These are phyloP conservation scores for Scaptomyza caliginosa DNA, from an alignment of 2,888 invertebrate genomes.

Conservation along the genomic window DNA sequence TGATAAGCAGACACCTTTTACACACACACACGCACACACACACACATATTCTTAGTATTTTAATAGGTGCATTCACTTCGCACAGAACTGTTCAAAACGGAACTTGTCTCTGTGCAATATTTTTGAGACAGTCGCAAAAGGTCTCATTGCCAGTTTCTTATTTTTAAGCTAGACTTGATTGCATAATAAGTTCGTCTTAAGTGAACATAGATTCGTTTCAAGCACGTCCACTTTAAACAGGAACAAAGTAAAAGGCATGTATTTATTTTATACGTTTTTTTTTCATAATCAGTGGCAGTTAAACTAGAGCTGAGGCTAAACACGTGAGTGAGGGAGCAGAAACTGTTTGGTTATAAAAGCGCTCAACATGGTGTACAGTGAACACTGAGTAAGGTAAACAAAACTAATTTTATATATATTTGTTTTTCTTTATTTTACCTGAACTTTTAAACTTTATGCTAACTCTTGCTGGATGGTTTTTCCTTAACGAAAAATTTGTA, in stretches of 20 bases:
- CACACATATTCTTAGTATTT: not conserved
- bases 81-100: slow-evolving; percentile 23
- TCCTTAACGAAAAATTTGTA: too few species aligned
- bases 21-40: not conserved
- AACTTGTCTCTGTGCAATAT: slow-evolving; percentile 19
- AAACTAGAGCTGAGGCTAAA: not conserved
- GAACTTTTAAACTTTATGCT: not conserved
- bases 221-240: slow-evolving; percentile 35
- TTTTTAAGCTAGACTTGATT: slow-evolving; percentile 29
- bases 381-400: not conserved
- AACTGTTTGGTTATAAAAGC: not conserved
- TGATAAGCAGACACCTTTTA: slow-evolving; percentile 40
- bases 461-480: too few species aligned
- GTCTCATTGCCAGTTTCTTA: not conserved
- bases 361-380: not conserved
- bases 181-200: slow-evolving; percentile 10
- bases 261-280: not conserved
- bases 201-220: not conserved
- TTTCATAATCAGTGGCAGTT: slow-evolving; percentile 27
- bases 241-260: slow-evolving; percentile 1
- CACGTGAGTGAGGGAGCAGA: slow-evolving; percentile 23
- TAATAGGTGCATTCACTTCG: slow-evolving; percentile 66
- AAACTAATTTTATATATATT: too few species aligned
- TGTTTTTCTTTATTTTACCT: too few species aligned
- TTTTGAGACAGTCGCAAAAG: not conserved